These are phyloP conservation scores for Sander vitreus DNA, from an alignment of 2,113 vertebrate genomes.

Conservation along the genomic window DNA sequence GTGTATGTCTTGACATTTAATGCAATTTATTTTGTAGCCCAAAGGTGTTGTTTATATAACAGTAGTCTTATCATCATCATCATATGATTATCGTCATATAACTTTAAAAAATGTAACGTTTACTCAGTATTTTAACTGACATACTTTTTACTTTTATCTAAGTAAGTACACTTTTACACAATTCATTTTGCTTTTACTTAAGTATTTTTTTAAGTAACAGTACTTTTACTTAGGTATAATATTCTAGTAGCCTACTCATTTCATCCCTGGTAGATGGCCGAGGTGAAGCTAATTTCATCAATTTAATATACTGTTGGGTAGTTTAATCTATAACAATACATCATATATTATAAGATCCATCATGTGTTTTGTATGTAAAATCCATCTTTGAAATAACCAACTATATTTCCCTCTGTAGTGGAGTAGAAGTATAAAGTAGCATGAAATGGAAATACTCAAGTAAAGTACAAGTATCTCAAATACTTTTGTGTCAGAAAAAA, in stretches of 20 bases:
- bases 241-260: not conserved
- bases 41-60: not conserved
- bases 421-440: not conserved
- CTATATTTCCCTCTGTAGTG: not conserved
- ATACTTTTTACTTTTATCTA: too few species aligned
- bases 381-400: not conserved
- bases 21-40: not conserved
- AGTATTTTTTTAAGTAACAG: too few species aligned
- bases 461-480: not conserved
- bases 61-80: not conserved
- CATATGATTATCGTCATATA: not conserved
- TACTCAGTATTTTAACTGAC: not conserved
- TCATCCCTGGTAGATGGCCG: not conserved
- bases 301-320: not conserved
- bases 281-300: not conserved
- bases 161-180: too few species aligned
- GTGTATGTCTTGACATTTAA: not conserved
- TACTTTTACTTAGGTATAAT: not conserved
- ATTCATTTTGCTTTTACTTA: too few species aligned
- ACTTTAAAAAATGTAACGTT: not conserved
- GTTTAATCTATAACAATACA: not conserved
- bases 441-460: not conserved
- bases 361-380: not conserved
- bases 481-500: constrained; percentile 11
- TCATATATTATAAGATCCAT: not conserved